These are phyloP conservation scores for Triplophysa rosa DNA, from an alignment of 2,113 vertebrate species.

Conservation along the genomic window DNA sequence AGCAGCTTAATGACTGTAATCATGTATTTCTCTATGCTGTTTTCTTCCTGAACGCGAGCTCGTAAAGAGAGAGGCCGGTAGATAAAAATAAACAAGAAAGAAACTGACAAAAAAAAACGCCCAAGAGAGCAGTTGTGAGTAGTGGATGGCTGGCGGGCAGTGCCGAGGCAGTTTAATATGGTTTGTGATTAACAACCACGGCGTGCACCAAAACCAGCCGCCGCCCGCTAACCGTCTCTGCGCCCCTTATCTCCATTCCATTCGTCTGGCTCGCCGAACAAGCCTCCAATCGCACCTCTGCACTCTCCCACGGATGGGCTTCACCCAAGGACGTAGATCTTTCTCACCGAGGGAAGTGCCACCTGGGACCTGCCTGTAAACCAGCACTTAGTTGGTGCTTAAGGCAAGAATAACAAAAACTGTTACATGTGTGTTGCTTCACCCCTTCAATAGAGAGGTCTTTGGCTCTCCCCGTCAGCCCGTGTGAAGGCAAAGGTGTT, in stretches of 20 bases:
- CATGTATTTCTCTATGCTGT: constrained; percentile 34
- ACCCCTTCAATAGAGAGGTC: constrained; percentile 29
- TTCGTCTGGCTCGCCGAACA: constrained; percentile 23
- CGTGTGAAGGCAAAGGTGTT: constrained; percentile 55
- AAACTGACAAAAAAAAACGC: constrained; percentile 26
- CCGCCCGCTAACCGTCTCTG: not conserved
- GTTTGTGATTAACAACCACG: constrained; percentile 21
- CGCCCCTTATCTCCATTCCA: constrained; percentile 31
- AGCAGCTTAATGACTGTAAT: constrained; percentile 55
- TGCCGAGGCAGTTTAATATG: constrained; percentile 15
- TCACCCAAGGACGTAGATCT: not conserved
- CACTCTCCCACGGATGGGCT: not conserved
- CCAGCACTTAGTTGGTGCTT: constrained; percentile 42
- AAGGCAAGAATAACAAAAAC: constrained; percentile 46
- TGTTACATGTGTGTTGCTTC: constrained; percentile 45
- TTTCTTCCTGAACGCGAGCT: constrained; percentile 44
- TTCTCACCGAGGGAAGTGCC: not conserved
- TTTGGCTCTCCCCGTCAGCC: constrained; percentile 29
- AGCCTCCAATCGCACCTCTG: not conserved
- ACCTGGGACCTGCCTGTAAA: constrained; percentile 32
- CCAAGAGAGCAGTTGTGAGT: constrained; percentile 36
- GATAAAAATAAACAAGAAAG: constrained; percentile 50
- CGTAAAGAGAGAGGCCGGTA: constrained; percentile 15
- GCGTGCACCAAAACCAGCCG: not conserved
- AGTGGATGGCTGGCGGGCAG: not conserved